Evolutionary conservation across 2,888 invertebrate species (phyloP).

Genomic region (Drosophila tripunctata): DNA sequence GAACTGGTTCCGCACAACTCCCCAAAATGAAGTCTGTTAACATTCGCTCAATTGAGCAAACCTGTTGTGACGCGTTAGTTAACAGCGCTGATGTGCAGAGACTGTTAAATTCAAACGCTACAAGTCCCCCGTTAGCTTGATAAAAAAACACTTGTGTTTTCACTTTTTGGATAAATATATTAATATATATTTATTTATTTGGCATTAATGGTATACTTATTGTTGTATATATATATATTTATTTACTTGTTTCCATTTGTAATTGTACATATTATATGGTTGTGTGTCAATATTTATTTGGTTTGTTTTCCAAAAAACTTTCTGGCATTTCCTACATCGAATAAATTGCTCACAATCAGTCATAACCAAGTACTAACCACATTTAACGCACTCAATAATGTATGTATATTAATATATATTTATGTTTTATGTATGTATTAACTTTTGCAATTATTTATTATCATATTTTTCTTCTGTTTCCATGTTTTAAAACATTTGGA

Average conservation of each 20-base stretch:
- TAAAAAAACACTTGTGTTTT: background rate
- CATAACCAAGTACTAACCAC: constrained; percentile 48
- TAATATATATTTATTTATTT: constrained; percentile 64
- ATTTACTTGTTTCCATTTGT: constrained; percentile 28
- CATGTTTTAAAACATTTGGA: constrained; percentile 36
- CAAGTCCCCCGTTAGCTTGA: too few relatives aligned
- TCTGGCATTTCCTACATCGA: constrained; percentile 21
- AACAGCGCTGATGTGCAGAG: background rate
- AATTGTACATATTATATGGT: constrained; percentile 34
- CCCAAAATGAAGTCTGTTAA: background rate
- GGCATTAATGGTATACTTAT: constrained; percentile 58
- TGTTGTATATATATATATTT: constrained; percentile 34
- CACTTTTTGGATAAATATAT: constrained; percentile 50
- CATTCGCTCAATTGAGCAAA: background rate
- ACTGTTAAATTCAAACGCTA: background rate
- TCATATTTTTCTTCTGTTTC: constrained; percentile 34
- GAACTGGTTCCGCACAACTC: background rate
- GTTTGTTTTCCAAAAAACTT: constrained; percentile 33
- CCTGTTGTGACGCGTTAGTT: background rate
- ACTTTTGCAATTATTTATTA: constrained; percentile 33
- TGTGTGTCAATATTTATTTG: constrained; percentile 27
- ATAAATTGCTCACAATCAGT: constrained; percentile 65
- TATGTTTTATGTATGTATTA: constrained; percentile 34
- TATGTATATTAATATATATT: constrained; percentile 29
- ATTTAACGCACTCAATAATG: constrained; percentile 33